phyloP scores from a whole-genome alignment of 1,140 invertebrate species.

The Megalonaias nervosa region DNA sequence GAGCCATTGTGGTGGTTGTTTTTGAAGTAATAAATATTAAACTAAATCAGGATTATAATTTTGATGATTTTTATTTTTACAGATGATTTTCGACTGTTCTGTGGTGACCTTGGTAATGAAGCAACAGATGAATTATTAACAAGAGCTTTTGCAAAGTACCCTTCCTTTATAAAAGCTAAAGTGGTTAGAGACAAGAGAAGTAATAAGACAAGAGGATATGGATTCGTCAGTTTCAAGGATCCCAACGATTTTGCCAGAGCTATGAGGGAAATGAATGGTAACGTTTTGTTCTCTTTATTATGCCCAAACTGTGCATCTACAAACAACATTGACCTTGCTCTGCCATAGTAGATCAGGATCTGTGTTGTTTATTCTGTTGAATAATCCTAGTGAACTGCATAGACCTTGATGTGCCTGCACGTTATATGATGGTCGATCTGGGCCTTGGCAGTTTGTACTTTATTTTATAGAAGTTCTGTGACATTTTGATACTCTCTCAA shows the following conservation, averaged over 20 bases:
- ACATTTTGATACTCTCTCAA: no score
- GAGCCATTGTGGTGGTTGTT: neutral
- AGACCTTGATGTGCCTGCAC: no score
- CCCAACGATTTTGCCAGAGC: slow-evolving; percentile 98
- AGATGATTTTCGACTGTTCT: slow-evolving; percentile 99
- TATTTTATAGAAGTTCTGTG: no score
- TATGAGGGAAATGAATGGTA: slow-evolving; percentile 96
- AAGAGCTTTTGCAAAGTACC: slow-evolving; percentile 95
- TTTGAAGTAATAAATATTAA: neutral
- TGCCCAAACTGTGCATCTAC: no score
- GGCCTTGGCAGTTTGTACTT: no score
- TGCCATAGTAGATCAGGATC: no score
- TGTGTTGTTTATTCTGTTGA: no score
- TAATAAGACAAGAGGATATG: slow-evolving; percentile 99
- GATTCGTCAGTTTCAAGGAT: slow-evolving; percentile 99
- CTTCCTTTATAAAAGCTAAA: slow-evolving; percentile 94
- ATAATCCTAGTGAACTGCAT: no score
- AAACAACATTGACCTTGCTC: no score
- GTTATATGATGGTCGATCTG: no score
- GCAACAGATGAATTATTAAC: slow-evolving; percentile 97
- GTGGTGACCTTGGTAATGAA: slow-evolving; percentile 99
- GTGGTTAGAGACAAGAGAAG: slow-evolving; percentile 97
- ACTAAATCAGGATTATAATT: neutral
- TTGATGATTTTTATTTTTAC: slow-evolving; percentile 36
- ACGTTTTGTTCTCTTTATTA: slow-evolving; percentile 33